Evolutionary conservation across 2,797 vertebrate species (phyloP).

Genomic region (Pipistrellus nathusii): DNA sequence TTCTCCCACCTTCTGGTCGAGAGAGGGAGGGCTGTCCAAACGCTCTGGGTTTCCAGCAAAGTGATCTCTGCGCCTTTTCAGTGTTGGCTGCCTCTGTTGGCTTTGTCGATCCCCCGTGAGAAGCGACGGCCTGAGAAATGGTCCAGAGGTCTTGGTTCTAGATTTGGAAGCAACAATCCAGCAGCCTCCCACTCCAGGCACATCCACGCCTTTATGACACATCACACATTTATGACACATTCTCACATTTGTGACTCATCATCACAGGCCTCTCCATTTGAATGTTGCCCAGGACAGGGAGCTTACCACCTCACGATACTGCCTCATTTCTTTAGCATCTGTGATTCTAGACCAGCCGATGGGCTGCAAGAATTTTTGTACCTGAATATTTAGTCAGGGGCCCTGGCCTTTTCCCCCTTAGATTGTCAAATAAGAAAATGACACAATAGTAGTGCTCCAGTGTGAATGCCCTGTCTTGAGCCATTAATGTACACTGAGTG

Average conservation of each 20-base stretch:
- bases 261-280: neutral
- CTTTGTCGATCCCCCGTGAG: neutral
- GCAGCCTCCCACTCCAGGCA: neutral
- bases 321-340: neutral
- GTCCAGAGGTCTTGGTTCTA: neutral
- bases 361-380: neutral
- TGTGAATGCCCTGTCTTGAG: neutral
- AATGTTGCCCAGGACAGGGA: neutral
- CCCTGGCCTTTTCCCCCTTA: neutral
- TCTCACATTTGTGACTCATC: neutral
- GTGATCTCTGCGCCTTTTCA: neutral
- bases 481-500: neutral
- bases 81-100: neutral
- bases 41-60: neutral
- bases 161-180: constrained; percentile 17
- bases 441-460: neutral
- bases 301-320: neutral
- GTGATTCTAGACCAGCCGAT: neutral
- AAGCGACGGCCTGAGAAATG: neutral
- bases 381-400: neutral
- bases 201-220: rapidly evolving
- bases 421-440: neutral
- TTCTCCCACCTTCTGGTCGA: neutral
- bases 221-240: neutral
- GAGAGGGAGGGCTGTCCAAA: neutral